A percentile compares a stretch with the other conserved stretches of the same genome.
Conservation (phyloP, 2,888 invertebrate genomes). For the Himalopsyche anomala region DNA sequence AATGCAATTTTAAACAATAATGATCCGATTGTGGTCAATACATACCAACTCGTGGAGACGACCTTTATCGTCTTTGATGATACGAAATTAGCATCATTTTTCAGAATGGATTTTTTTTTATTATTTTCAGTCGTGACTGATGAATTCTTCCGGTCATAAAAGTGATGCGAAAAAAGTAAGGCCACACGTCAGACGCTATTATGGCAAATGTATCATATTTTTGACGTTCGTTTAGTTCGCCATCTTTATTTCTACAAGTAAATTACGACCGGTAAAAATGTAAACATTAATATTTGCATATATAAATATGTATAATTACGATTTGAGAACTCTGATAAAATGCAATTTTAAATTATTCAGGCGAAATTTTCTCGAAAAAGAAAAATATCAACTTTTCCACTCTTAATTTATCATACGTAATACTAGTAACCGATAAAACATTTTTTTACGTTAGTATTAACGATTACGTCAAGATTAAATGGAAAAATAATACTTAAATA, state of each 20-base stretch:
- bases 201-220: conserved; percentile 11
- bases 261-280: no score
- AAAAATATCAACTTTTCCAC: no score
- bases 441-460: no score
- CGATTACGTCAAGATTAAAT: no score
- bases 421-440: no score
- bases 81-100: background rate
- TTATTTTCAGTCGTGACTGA: conserved; percentile 20
- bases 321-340: no score
- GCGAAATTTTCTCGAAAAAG: no score
- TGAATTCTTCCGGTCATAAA: conserved; percentile 24
- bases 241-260: background rate
- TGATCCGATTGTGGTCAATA: conserved; percentile 6
- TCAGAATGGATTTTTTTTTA: background rate
- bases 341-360: no score
- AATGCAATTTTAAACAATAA: conserved; percentile 1
- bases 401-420: no score
- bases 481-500: no score
- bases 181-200: background rate
- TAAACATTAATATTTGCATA: no score
- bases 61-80: conserved; percentile 19
- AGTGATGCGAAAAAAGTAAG: background rate
- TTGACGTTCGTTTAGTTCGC: conserved; percentile 3
- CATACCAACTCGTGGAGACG: background rate
- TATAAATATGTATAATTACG: no score